phyloP scores from a whole-genome alignment of 2,888 invertebrate species.

The Cylloceria caligata region DNA sequence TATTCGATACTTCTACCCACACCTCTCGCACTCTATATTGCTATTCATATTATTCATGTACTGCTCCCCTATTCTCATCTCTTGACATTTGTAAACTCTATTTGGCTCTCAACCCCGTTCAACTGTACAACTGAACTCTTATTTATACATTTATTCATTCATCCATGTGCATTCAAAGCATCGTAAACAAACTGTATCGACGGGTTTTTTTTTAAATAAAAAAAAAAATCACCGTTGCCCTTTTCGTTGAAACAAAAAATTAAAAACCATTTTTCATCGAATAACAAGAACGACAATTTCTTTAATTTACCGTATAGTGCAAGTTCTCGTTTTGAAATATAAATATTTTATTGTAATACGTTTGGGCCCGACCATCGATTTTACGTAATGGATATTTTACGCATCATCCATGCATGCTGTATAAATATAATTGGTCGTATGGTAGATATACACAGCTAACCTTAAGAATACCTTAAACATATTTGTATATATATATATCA shows the following conservation, averaged over 20 bases:
- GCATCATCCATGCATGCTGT: slow-evolving; percentile 42
- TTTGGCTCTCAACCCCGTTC: background rate
- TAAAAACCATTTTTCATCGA: background rate
- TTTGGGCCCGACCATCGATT: slow-evolving; percentile 7
- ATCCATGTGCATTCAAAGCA: slow-evolving; percentile 3
- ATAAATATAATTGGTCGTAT: slow-evolving; percentile 39
- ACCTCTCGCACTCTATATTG: slow-evolving; percentile 63
- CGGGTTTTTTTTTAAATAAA: background rate
- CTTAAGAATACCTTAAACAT: slow-evolving; percentile 46
- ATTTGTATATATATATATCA: slow-evolving; percentile 29
- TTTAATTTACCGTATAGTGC: slow-evolving; percentile 5
- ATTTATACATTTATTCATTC: slow-evolving; percentile 17
- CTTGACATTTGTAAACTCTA: slow-evolving; percentile 53
- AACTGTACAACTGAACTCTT: background rate
- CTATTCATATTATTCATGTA: slow-evolving; percentile 62
- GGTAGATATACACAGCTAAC: slow-evolving; percentile 30
- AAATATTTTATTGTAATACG: slow-evolving; percentile 3
- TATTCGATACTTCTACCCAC: slow-evolving; percentile 59
- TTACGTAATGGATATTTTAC: slow-evolving; percentile 12
- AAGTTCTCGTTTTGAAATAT: slow-evolving; percentile 4
- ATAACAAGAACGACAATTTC: background rate
- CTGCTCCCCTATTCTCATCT: slow-evolving; percentile 18
- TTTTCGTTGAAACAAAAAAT: background rate
- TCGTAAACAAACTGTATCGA: background rate
- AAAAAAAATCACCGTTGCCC: slow-evolving; percentile 5